These are phyloP conservation scores for Tachystola acroxantha DNA, from an alignment of 2,888 invertebrate species.

Conservation along the genomic window DNA sequence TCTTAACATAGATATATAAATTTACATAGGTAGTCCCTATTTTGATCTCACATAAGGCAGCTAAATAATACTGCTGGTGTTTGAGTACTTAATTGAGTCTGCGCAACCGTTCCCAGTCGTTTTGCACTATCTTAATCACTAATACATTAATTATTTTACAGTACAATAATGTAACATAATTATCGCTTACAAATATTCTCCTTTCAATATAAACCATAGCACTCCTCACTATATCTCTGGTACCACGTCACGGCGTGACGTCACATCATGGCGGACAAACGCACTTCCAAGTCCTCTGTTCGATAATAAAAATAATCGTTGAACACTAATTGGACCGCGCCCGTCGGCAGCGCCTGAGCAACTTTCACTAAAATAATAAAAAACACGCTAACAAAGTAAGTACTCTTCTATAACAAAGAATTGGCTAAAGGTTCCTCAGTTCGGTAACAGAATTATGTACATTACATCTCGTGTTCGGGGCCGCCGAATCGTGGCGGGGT, in stretches of 20 bases:
- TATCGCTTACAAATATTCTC: conserved; percentile 59
- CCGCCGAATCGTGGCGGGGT: conserved; percentile 20
- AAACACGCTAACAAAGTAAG: conserved; percentile 72
- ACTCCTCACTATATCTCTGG: conserved; percentile 40
- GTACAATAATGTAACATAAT: conserved; percentile 69
- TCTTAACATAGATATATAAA: no score
- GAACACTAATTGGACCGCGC: conserved; percentile 72
- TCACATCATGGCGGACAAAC: conserved; percentile 38
- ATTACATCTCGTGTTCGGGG: conserved; percentile 26
- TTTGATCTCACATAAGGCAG: conserved; percentile 34
- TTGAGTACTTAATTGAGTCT: conserved; percentile 21
- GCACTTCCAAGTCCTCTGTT: conserved; percentile 45
- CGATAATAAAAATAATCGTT: conserved; percentile 58
- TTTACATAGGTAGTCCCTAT: conserved; percentile 16
- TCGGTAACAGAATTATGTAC: conserved; percentile 46
- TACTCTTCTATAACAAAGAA: conserved; percentile 68
- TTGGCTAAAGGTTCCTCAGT: conserved; percentile 62
- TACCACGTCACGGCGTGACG: conserved; percentile 26
- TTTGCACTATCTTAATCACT: conserved; percentile 74
- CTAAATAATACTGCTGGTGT: conserved; percentile 24
- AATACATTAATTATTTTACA: conserved; percentile 48
- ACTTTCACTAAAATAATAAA: conserved; percentile 73
- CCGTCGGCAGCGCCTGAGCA: conserved; percentile 72
- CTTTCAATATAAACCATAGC: conserved; percentile 53
- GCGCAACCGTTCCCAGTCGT: conserved; percentile 73